Percentiles rank a stretch among this genome's conserved stretches.
phyloP scores from a whole-genome alignment of 2,888 invertebrate genomes.

The Tenthredo amoena region DNA sequence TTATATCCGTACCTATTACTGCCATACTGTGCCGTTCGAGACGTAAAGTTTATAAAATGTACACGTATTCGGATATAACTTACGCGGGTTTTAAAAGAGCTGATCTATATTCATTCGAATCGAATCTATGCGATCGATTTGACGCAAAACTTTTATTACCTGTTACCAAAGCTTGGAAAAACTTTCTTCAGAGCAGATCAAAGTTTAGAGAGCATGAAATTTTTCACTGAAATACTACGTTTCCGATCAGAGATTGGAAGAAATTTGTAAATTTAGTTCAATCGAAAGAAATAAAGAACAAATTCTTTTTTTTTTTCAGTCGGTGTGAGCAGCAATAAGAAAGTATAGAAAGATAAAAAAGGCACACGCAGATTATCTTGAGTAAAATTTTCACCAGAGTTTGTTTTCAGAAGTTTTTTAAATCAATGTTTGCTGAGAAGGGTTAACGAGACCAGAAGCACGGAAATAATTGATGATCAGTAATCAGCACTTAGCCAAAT shows the following conservation, averaged over 20 bases:
- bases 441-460: background rate
- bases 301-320: too few relatives aligned
- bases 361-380: background rate
- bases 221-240: background rate
- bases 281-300: background rate
- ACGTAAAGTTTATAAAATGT: background rate
- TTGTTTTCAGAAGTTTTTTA: background rate
- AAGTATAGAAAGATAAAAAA: background rate
- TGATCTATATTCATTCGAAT: background rate
- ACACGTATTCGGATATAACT: background rate
- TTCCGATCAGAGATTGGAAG: background rate
- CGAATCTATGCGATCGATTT: background rate
- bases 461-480: slow-evolving; percentile 3
- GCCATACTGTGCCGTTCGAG: background rate
- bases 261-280: background rate
- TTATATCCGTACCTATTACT: background rate
- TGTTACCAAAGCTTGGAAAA: background rate
- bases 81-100: background rate
- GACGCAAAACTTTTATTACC: background rate
- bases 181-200: background rate
- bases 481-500: background rate
- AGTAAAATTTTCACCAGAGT: background rate
- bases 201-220: background rate
- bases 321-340: background rate
- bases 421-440: background rate